A percentile compares a stretch with the other conserved stretches of the same genome.
Evolutionary conservation across 2,888 invertebrate genomes (phyloP).

Genomic region (Cheilosia soror): DNA sequence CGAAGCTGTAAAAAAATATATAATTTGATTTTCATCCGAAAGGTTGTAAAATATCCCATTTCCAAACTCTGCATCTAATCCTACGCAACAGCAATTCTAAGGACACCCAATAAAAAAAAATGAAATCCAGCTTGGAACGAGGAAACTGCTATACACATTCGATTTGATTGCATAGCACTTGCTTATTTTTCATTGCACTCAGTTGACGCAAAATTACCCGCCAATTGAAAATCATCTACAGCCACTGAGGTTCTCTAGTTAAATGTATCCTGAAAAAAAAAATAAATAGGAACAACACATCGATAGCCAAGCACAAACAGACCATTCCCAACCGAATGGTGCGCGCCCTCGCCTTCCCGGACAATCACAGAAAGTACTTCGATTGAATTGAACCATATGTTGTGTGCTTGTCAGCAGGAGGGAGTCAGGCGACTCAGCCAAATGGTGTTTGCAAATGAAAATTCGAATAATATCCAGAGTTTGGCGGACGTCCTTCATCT

Average conservation of each 20-base stretch:
- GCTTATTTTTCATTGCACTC: conserved; percentile 48
- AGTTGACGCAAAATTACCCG: conserved; percentile 47
- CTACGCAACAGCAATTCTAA: neutral
- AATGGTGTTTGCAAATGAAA: neutral
- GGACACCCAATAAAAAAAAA: conserved; percentile 5
- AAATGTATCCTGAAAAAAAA: conserved; percentile 5
- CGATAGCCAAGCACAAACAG: conserved; percentile 13
- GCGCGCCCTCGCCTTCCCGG: neutral
- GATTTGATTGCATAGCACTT: conserved; percentile 50
- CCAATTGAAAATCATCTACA: conserved; percentile 54
- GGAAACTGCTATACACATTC: conserved; percentile 30
- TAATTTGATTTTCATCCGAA: conserved; percentile 36
- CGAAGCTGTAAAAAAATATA: conserved; percentile 35
- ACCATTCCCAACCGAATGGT: conserved; percentile 1
- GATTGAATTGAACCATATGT: conserved; percentile 16
- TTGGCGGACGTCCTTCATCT: neutral
- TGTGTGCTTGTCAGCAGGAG: neutral
- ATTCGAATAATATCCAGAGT: conserved; percentile 1
- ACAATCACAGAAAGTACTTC: conserved; percentile 11
- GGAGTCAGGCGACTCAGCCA: neutral
- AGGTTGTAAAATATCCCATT: conserved; percentile 28
- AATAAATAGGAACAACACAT: neutral
- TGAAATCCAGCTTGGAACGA: conserved; percentile 1
- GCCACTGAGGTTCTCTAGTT: neutral
- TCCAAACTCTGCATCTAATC: conserved; percentile 9